phyloP scores from a whole-genome alignment of 2,113 vertebrate genomes.

The Scatophagus argus region DNA sequence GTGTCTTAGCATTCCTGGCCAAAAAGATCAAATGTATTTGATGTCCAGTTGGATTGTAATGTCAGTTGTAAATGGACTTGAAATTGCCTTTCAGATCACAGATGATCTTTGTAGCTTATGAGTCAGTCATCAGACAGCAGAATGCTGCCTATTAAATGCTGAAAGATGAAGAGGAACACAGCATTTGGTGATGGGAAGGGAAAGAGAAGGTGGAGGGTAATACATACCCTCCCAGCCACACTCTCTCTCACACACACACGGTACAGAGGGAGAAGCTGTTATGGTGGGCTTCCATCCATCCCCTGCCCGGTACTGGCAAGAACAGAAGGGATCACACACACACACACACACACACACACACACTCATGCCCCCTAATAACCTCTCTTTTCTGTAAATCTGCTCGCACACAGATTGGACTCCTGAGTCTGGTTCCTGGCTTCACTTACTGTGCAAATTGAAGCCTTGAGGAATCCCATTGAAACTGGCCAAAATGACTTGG shows the following conservation, averaged over 20 bases:
- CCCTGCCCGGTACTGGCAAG: slow-evolving; percentile 48
- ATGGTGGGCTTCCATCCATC: slow-evolving; percentile 68
- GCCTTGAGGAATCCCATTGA: slow-evolving; percentile 77
- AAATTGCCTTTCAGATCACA: slow-evolving; percentile 56
- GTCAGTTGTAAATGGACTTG: slow-evolving; percentile 30
- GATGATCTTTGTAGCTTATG: slow-evolving; percentile 21
- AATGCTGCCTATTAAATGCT: slow-evolving; percentile 47
- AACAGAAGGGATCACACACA: slow-evolving; percentile 49
- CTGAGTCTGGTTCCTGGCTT: slow-evolving; percentile 70
- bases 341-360: slow-evolving; percentile 21
- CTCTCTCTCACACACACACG: slow-evolving; percentile 6
- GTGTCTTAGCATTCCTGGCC: background rate
- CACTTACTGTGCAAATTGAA: slow-evolving; percentile 79
- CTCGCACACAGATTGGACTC: slow-evolving; percentile 75
- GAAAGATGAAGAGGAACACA: slow-evolving; percentile 34
- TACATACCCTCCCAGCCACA: background rate
- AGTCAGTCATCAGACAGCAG: slow-evolving; percentile 49
- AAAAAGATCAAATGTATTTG: slow-evolving; percentile 17
- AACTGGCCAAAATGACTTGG: slow-evolving; percentile 62
- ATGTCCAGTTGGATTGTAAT: slow-evolving; percentile 28
- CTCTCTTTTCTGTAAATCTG: slow-evolving; percentile 67
- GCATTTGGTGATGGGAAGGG: slow-evolving; percentile 5
- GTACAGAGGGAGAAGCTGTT: slow-evolving; percentile 42
- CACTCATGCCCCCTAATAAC: slow-evolving; percentile 69
- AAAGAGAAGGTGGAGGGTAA: slow-evolving; percentile 16